Evolutionary conservation across 2,113 vertebrate genomes (phyloP).

Genomic region (Uropsilus gracilis): DNA sequence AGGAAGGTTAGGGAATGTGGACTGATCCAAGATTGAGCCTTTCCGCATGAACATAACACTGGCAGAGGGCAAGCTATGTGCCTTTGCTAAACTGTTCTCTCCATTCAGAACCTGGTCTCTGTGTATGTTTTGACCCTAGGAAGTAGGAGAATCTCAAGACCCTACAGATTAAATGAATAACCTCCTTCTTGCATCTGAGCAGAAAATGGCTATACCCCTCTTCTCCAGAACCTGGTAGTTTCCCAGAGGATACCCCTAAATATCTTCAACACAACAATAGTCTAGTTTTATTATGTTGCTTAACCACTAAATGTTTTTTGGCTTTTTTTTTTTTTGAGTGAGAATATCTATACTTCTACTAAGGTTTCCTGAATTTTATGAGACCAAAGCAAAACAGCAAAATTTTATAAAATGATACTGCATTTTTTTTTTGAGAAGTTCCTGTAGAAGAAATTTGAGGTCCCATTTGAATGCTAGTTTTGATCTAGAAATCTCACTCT

Average conservation of each 20-base stretch:
- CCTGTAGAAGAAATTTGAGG: neutral
- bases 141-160: neutral
- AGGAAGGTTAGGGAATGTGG: neutral
- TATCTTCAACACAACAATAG: neutral
- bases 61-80: rapidly evolving
- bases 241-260: neutral
- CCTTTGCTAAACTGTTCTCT: neutral
- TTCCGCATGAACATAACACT: neutral
- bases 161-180: neutral
- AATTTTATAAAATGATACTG: neutral
- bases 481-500: neutral
- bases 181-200: neutral
- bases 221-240: neutral
- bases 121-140: neutral
- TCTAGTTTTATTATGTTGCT: neutral
- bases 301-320: neutral
- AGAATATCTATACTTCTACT: neutral
- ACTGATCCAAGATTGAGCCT: neutral
- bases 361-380: neutral
- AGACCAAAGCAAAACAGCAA: neutral
- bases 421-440: neutral
- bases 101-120: neutral
- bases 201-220: neutral
- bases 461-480: neutral
- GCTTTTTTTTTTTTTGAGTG: too few species aligned